Evolutionary conservation across 2,888 invertebrate genomes (phyloP), one percentile per base, ranked within the genome.

Genomic region (Encarsia formosa): DNA sequence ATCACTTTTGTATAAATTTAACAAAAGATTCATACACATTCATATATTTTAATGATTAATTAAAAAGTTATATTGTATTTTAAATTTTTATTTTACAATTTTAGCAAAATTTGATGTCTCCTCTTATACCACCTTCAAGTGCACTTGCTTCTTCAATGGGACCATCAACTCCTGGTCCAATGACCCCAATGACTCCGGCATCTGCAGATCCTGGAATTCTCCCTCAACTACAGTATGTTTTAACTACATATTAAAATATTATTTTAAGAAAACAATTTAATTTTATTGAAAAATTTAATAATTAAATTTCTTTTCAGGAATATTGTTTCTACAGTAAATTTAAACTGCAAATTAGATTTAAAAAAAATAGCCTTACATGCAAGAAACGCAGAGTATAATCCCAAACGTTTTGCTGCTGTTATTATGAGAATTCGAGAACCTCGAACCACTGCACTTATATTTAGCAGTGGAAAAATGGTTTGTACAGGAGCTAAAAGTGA

Each of bases 361-460:
- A 97, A 98, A 70, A 93, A 91, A 76, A 99, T 99, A 64, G 97
- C 98, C 0, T 77, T 98, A 3, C 96, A 96, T 73, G 97, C 98
- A 0, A 85, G 98, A 72, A 99, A 99, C 78, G 98, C 98, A 2
- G 98, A 99, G 75, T 99, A 98, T 71, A 99, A 99, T 75, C 98
- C 98, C 8, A 98, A 98, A 76, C 87, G 98, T 67, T 99, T 99
- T 79, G 96, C 97, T 44, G 98, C 98, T 32, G 97, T 99, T 4
- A 98, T 99, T 49, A 99, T 99, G 98, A 75, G 86, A 65, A 86
- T 87, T 61, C 81, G 97, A 68, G 71, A 91, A 85, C 75, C 83
- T 81, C 65, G 97, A 90, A 98, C 89, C 1, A 90, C 89, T 1
- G 89, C 89, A 15, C 76, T 91, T 5, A 90, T 90, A 54, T 90